phyloP scores from a whole-genome alignment of 1,140 invertebrate genomes.

The Trichonephila clavata region DNA sequence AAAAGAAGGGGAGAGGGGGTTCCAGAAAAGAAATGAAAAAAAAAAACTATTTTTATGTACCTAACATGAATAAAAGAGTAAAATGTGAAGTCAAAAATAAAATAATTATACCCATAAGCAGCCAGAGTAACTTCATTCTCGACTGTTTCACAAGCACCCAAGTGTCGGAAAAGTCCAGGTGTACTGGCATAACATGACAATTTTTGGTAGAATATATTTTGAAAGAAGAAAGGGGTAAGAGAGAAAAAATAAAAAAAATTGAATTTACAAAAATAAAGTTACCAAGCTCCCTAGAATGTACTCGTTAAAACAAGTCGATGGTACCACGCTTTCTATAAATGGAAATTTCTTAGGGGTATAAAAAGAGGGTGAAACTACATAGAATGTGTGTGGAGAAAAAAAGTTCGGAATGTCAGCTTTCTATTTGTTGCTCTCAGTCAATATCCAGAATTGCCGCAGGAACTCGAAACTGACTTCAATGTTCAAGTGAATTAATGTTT shows the following conservation, averaged over 20 bases:
- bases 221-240: not conserved
- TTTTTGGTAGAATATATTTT: not conserved
- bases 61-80: not conserved
- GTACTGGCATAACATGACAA: not conserved
- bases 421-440: constrained; percentile 24
- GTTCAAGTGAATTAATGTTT: constrained; percentile 24
- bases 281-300: not conserved
- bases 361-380: not conserved
- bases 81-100: not conserved
- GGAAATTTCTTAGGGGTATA: constrained; percentile 13
- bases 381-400: not conserved
- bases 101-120: not conserved
- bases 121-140: not conserved
- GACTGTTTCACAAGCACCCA: not conserved
- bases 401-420: not conserved
- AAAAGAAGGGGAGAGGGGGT: not conserved
- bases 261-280: constrained; percentile 23
- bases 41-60: not conserved
- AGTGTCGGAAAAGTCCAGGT: not conserved
- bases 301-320: not conserved
- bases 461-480: not conserved
- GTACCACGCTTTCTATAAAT: not conserved
- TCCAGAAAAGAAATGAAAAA: not conserved
- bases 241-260: too few species aligned
- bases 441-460: constrained; percentile 23